These are phyloP conservation scores for Eucidaris tribuloides DNA, from an alignment of 35 echinoderm and acorn worm species.

Conservation along the genomic window DNA sequence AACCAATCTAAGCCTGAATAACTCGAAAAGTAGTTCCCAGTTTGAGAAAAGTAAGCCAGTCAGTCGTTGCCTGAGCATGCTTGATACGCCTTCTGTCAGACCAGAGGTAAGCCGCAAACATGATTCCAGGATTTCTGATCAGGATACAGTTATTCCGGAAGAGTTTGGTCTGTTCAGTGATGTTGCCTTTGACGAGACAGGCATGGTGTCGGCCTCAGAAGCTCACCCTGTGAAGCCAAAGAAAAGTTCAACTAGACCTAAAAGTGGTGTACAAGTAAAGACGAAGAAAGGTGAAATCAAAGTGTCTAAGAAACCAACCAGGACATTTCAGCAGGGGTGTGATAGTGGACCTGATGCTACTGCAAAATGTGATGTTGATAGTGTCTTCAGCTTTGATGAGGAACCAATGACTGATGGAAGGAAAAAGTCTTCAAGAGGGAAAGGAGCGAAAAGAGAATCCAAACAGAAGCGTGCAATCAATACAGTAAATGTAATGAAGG, in stretches of 20 bases:
- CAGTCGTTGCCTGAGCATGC: neutral
- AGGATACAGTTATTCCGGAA: neutral
- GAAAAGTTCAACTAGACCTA: neutral
- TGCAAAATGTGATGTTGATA: neutral
- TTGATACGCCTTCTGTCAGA: neutral
- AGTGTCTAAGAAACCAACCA: constrained; percentile 40
- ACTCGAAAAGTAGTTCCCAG: neutral
- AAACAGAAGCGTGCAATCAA: neutral
- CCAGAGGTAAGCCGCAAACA: neutral
- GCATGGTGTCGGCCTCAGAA: neutral
- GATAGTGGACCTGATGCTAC: neutral
- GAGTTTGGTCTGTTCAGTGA: constrained; percentile 12
- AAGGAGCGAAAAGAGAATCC: neutral
- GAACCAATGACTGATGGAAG: neutral
- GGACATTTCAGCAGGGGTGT: neutral
- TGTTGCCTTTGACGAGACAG: neutral
- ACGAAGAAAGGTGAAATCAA: constrained; percentile 68
- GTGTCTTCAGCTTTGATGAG: constrained; percentile 18
- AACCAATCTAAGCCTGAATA: neutral
- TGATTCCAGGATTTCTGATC: constrained; percentile 9
- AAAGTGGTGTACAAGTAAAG: neutral
- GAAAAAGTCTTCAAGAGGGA: neutral
- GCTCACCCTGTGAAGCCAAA: neutral
- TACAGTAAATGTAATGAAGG: too few species aligned
- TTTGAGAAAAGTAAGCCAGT: neutral